Base-by-base conservation (phyloP, 2,113 vertebrate genomes). In the Eira barbara region DNA sequence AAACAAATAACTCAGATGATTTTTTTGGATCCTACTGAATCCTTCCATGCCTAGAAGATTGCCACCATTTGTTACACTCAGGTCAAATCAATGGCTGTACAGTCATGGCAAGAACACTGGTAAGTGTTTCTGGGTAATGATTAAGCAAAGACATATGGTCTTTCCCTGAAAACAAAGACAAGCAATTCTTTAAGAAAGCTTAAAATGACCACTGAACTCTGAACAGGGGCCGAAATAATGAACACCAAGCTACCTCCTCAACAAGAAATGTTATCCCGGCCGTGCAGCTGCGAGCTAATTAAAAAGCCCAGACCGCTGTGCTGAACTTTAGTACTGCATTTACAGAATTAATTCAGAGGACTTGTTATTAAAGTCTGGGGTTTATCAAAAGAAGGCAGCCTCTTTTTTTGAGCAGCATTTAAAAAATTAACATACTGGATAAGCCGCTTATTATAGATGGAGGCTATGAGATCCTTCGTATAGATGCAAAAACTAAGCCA, bases 371-470 rank as follows among this genome's bases (percentile, higher is more conserved):
- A 97, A 93, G 85, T 86, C 90, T 89, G 73, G 45, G 65, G 65
- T 97, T 98, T 98, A 97, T 97, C 97, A 97, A 95, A 97, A 97
- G 80, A 85, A 96, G 74, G 57, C 79, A 94, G 87, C 31, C 45
- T 95, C 63, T 86, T 93, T 94, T 97, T 71, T 71, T 59, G 71
- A 95, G 52, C 78, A 97, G 57, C 47, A 95, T 94, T 96, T 88
- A 80, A 96, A 96, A 98, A 97, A 97, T 98, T 97, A 97, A 93
- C 97, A 97, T 96, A 94, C 42, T 63, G 65, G 84, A 85, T 98
- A 97, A 97, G 65, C 78, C 4, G 4, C 83, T 95, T 98, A 95
- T 95, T 93, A 96, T 84, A 95, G 42, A 96, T 63, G 63, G n/a
- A 78, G 80, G 27, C 89, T 96, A 92, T 93, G 83, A 90, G 89